Evolutionary conservation across 2,888 invertebrate species (phyloP).

Genomic region (Formica aserva): DNA sequence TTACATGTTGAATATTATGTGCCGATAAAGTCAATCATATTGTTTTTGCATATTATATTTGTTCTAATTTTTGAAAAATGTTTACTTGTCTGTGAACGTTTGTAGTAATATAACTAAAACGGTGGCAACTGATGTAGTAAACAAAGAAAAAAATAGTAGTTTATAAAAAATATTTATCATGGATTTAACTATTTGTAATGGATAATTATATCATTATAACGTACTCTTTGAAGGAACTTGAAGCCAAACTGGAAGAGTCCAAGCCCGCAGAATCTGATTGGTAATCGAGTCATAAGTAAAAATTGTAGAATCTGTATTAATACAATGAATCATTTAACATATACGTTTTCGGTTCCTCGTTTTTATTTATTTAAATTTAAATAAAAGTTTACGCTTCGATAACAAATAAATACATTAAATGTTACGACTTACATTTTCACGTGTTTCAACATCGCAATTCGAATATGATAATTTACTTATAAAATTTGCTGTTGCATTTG

Average conservation of each 20-base stretch:
- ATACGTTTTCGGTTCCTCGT: not conserved
- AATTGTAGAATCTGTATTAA: conserved; percentile 23
- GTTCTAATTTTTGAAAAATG: not conserved
- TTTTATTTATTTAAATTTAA: not conserved
- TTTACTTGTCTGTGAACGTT: not conserved
- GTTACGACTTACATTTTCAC: conserved; percentile 25
- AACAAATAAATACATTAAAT: not conserved
- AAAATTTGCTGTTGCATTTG: not conserved
- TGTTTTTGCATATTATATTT: not conserved
- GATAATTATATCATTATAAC: not conserved
- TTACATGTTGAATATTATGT: not conserved
- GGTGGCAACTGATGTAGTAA: not conserved
- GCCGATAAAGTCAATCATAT: not conserved
- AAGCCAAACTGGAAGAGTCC: conserved; percentile 20
- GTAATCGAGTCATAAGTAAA: not conserved
- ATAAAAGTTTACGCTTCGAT: not conserved
- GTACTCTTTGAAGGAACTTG: conserved; percentile 4
- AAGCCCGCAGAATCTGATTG: conserved; percentile 17
- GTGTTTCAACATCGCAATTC: not conserved
- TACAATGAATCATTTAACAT: not conserved
- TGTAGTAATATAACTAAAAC: conserved; percentile 25
- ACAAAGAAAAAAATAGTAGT: not conserved
- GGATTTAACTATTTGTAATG: not conserved
- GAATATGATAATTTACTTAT: conserved; percentile 1
- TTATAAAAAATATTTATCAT: not conserved